Evolutionary conservation across 2,888 invertebrate genomes (phyloP), one percentile per base, ranked within the genome.

Genomic region (Folsomia manolachei): DNA sequence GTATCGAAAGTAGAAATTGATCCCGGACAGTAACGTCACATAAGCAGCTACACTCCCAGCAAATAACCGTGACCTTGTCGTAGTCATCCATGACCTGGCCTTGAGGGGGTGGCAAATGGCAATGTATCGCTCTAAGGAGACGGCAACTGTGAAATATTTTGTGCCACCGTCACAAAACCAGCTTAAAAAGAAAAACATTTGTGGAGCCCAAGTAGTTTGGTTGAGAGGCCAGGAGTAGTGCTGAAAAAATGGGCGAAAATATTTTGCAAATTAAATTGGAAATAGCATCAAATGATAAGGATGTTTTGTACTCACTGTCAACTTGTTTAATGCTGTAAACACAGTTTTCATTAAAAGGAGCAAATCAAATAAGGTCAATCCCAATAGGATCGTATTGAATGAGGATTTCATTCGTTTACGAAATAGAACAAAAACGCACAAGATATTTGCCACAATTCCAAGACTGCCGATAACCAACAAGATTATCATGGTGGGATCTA

Each of bases 81-180:
- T 26, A 7, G 1, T 64, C 1, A 70, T 21, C 24, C 19, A 39
- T 18, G n/a, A 18, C 1, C 24, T 27, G n/a, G 23, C 64, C 51
- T 23, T 7, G 24, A 70, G 21, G 18, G 71, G 71, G 26, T 67
- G 52, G 25, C 71, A 67, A 14, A 71, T 52, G 0, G 51, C 71
- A 14, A 71, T 14, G n/a, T 51, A 71, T 14, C 71, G 71, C 24
- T 71, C 71, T 1, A 71, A 24, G 11, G 71, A 71, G 11, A 71
- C 66, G 18, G 25, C 71, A 7, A 71, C 67, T 14, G 71, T 71
- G 39, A 67, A 71, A 25, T 67, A 71, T 39, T 67, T 61, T 9
- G 71, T 71, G 1, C 71, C 39, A 39, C 7, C 4, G 14, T 39
- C 39, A 14, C 39, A 39, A 4, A 39, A 14, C 39, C 39, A 39